Conservation (phyloP, 2,113 vertebrate species). For the Myrmecobius fasciatus region DNA sequence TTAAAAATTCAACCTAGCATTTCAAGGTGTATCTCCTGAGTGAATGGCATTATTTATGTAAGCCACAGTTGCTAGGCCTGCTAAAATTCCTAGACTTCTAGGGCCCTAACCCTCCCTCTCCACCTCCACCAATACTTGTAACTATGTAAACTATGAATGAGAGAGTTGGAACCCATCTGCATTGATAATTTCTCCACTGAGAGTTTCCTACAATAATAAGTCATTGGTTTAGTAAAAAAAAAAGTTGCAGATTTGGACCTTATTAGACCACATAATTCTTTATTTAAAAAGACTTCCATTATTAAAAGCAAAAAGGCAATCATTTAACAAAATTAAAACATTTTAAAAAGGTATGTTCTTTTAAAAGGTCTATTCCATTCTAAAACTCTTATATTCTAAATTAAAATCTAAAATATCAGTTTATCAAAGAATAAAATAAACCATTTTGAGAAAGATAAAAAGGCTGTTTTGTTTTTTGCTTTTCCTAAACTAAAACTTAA, state of each 20-base stretch:
- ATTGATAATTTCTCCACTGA: neutral
- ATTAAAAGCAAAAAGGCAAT: neutral
- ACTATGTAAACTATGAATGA: neutral
- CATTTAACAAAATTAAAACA: neutral
- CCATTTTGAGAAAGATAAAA: neutral
- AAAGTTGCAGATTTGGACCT: neutral
- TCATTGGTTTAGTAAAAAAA: too few species aligned
- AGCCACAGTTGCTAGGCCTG: neutral
- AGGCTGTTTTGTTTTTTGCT: neutral
- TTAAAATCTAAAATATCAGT: neutral
- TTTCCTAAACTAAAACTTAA: neutral
- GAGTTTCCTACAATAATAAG: neutral
- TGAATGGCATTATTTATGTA: neutral
- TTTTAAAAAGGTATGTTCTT: neutral
- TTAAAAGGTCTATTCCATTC: neutral
- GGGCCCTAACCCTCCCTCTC: neutral
- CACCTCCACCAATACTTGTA: neutral
- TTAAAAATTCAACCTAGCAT: neutral
- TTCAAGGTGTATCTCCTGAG: neutral
- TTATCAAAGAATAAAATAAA: neutral
- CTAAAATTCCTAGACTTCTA: slow-evolving; percentile 6
- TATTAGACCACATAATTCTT: neutral
- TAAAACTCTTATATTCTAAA: neutral
- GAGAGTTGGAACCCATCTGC: neutral
- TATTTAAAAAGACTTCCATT: neutral